A percentile compares a stretch with the other conserved stretches of the same genome.
Conservation (phyloP, 2,113 vertebrate genomes). For the Nothocercus julius region DNA sequence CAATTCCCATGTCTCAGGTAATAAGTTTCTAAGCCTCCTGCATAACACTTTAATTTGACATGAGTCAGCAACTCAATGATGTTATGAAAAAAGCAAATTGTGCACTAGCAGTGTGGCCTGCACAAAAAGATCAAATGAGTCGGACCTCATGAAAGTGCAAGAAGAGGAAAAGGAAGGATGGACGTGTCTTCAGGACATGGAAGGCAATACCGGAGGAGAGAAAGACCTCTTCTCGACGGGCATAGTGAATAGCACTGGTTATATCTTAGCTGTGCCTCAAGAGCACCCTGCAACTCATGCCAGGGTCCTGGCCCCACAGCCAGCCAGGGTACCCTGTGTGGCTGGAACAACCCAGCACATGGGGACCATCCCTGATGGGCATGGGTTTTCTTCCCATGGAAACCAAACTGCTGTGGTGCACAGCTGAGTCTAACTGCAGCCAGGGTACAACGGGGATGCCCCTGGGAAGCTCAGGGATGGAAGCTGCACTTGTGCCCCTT, state of each 20-base stretch:
- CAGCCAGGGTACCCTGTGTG: neutral
- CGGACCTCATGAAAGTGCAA: neutral
- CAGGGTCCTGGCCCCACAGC: neutral
- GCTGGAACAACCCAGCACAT: neutral
- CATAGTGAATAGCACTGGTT: neutral
- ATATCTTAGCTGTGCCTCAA: neutral
- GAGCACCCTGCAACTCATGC: neutral
- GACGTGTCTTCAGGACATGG: neutral
- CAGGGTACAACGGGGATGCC: neutral
- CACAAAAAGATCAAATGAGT: neutral
- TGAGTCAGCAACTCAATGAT: neutral
- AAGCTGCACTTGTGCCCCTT: neutral
- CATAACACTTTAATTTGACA: neutral
- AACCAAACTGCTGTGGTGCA: neutral
- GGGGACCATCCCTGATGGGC: neutral
- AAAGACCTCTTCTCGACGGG: neutral
- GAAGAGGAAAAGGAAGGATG: neutral
- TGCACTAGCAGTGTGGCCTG: neutral
- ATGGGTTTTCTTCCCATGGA: neutral
- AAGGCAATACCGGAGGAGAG: neutral
- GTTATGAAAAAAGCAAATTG: neutral
- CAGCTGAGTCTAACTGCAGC: neutral
- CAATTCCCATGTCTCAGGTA: neutral
- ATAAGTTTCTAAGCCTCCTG: constrained; percentile 2
- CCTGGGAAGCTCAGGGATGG: neutral